Conservation (phyloP, 2,888 invertebrate genomes). For the Diaphora mendica region DNA sequence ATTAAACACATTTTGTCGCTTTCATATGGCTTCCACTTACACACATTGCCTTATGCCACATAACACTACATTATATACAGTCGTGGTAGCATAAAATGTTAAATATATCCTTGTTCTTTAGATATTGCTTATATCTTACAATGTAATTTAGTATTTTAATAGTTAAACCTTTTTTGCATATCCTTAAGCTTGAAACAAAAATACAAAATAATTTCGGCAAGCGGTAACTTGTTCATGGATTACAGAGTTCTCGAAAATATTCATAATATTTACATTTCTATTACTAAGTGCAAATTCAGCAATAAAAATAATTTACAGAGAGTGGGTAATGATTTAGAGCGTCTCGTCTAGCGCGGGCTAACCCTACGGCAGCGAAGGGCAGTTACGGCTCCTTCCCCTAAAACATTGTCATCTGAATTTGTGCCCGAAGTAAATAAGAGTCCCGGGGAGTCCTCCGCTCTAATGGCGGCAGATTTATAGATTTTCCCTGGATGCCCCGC, state of each 20-base stretch:
- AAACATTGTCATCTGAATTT: constrained; percentile 87
- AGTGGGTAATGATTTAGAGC: constrained; percentile 50
- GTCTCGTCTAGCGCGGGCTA: constrained; percentile 56
- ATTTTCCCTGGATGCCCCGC: constrained; percentile 84
- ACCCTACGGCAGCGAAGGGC: constrained; percentile 74
- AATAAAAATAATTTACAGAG: constrained; percentile 52
- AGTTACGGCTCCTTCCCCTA: constrained; percentile 85
- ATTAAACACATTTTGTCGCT: constrained; percentile 1
- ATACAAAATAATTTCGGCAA: constrained; percentile 7
- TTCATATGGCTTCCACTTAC: background rate
- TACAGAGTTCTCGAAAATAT: constrained; percentile 6
- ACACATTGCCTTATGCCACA: background rate
- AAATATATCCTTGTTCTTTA: background rate
- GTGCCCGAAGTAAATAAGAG: constrained; percentile 86
- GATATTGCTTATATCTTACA: background rate
- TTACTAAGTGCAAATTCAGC: constrained; percentile 39
- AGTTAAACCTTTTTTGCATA: background rate
- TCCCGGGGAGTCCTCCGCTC: constrained; percentile 80
- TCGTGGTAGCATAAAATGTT: background rate
- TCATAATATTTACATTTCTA: constrained; percentile 16
- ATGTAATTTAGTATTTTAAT: background rate
- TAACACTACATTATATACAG: background rate
- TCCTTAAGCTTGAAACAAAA: background rate
- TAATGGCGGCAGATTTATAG: constrained; percentile 87
- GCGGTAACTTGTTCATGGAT: constrained; percentile 8